A percentile compares a stretch with the other conserved stretches of the same genome.
Conservation (phyloP, 2,113 vertebrate species). For the Peromyscus polionotus region DNA sequence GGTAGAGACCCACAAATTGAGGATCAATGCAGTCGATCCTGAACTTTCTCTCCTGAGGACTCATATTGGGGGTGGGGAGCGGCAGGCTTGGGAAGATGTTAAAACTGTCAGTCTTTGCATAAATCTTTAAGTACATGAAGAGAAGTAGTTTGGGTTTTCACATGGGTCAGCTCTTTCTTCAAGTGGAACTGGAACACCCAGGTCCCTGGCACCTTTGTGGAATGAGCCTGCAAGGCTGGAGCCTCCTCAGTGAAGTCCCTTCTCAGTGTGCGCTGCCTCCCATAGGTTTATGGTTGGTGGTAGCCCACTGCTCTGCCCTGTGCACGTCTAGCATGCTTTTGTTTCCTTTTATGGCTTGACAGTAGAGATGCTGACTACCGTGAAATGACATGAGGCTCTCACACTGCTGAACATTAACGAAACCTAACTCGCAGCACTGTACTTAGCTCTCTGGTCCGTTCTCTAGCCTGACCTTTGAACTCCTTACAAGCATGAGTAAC, state of each 20-base stretch:
- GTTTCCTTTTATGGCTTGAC: not conserved
- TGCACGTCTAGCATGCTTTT: not conserved
- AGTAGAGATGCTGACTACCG: not conserved
- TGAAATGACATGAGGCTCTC: not conserved
- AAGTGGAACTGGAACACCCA: not conserved
- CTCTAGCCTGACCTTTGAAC: not conserved
- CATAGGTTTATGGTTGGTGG: too few relatives aligned
- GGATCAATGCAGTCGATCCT: not conserved
- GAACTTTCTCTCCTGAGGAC: slow-evolving; percentile 5
- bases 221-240: not conserved
- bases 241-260: not conserved
- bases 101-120: not conserved
- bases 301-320: not conserved
- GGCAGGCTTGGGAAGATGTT: not conserved
- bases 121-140: not conserved
- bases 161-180: not conserved
- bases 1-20: not conserved
- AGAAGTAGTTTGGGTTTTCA: not conserved
- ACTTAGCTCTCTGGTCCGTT: not conserved
- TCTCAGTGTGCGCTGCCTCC: not conserved
- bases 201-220: not conserved
- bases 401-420: not conserved
- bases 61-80: too few relatives aligned
- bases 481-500: not conserved
- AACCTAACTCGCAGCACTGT: not conserved